Base-by-base conservation (phyloP, 1,140 invertebrate genomes). In the Hycleus phaleratus region DNA sequence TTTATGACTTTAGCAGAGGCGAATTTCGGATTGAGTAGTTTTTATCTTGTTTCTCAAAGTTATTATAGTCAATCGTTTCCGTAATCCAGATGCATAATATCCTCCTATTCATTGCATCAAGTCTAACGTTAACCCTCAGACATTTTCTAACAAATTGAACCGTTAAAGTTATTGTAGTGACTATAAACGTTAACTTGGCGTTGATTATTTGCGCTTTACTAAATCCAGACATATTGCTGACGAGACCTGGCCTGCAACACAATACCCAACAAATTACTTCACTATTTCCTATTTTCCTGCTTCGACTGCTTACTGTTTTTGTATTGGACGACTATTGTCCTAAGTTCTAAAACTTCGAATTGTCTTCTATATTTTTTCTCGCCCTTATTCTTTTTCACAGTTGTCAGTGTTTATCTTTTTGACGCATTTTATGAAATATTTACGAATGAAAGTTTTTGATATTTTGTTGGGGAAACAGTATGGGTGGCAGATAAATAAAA, bases 181-280 rank as follows among this genome's bases (percentile, higher is more conserved):
- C 59, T 60, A 60, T 60, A 60, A 56, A 60, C 59, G 59, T 60
- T 60, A 47, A 45, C 26, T 60, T 60, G 47, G 56, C 46, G 59
- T 56, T 60, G 59, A 60, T 60, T 60, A 60, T 56, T 60, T 60
- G 59, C 56, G 56, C 59, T 60, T 60, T 60, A 38, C 47, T 56
- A 60, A 60, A 60, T 60, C 59, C 48, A 56, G 59, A 60, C 53
- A 53, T 51, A 60, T 60, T 46, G 53, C 59, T 26, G 54, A 56
- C 59, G 18, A 32, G 53, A 38, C 59, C 55, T 26, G 38, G 32
- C 7, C 32, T 32, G 7, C 32, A 32, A 32, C 7, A 32, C 32
- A 32, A 32, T 32, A 32, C 32, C 32, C 32, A 7, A 32, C 32
- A 32, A 32, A 32, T 32, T 32, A 32, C 32, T 32, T 32, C 32